These are phyloP conservation scores for Columbina picui DNA, from an alignment of 2,113 vertebrate genomes.

Conservation along the genomic window DNA sequence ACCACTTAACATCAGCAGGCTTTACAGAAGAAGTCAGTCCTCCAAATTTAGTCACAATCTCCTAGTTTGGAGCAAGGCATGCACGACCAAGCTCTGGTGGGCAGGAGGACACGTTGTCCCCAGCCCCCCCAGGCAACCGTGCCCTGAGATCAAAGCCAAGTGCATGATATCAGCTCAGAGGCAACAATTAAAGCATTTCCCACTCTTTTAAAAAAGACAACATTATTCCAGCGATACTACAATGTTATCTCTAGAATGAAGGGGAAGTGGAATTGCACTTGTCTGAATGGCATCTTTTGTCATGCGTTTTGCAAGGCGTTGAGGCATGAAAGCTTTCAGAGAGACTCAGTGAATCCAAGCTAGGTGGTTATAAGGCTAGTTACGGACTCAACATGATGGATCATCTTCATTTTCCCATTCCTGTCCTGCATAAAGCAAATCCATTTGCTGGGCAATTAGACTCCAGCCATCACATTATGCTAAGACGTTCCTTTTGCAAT, in stretches of 20 bases:
- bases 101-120: not conserved
- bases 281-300: slow-evolving; percentile 13
- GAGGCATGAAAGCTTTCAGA: slow-evolving; percentile 50
- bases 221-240: not conserved
- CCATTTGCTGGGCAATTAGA: slow-evolving; percentile 63
- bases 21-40: not conserved
- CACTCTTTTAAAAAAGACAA: not conserved
- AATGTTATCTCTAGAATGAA: not conserved
- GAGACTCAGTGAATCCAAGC: not conserved
- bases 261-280: not conserved
- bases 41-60: not conserved
- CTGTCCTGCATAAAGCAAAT: slow-evolving; percentile 30
- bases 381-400: slow-evolving; percentile 24
- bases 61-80: not conserved
- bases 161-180: fast-evolving
- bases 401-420: slow-evolving; percentile 33
- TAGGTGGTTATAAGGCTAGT: slow-evolving; percentile 6
- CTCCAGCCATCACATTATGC: slow-evolving; percentile 9
- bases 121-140: fast-evolving
- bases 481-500: not conserved
- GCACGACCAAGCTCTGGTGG: too few relatives aligned
- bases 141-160: not conserved
- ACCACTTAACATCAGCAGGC: not conserved
- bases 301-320: not conserved
- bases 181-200: not conserved